phyloP scores from a whole-genome alignment of 2,888 invertebrate genomes.

The Lottia gigantea region DNA sequence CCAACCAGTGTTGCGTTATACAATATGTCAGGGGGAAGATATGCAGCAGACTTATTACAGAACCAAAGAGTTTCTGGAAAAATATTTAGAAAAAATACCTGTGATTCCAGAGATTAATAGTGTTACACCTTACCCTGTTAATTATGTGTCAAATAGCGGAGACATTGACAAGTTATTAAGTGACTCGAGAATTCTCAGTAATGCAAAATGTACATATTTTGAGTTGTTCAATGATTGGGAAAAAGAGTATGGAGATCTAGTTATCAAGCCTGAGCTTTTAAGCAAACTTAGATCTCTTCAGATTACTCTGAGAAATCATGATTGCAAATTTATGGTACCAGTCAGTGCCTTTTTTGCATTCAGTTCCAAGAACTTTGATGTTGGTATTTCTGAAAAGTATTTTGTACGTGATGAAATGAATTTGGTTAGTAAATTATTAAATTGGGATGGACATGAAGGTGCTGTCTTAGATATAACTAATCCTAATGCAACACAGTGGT shows the following conservation, averaged over 20 bases:
- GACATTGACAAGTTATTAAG: slow-evolving; percentile 20
- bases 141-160: slow-evolving; percentile 18
- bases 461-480: slow-evolving; percentile 38
- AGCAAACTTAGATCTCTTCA: slow-evolving; percentile 18
- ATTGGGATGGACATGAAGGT: slow-evolving; percentile 34
- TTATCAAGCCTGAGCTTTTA: slow-evolving; percentile 23
- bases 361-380: slow-evolving; percentile 30
- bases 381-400: slow-evolving; percentile 29
- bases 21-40: slow-evolving; percentile 31
- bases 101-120: slow-evolving; percentile 24
- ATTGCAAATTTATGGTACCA: slow-evolving; percentile 32
- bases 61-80: slow-evolving; percentile 22
- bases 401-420: slow-evolving; percentile 35
- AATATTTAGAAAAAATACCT: background rate
- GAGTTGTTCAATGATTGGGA: slow-evolving; percentile 35
- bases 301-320: background rate
- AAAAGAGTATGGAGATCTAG: slow-evolving; percentile 30
- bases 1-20: slow-evolving; percentile 28
- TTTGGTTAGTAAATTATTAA: slow-evolving; percentile 34
- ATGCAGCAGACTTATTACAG: slow-evolving; percentile 30
- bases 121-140: slow-evolving; percentile 30
- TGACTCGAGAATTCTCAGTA: slow-evolving; percentile 21
- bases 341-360: slow-evolving; percentile 38
- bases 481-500: slow-evolving; percentile 33
- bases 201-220: slow-evolving; percentile 29